Conservation (phyloP, 2,113 vertebrate species). For the Zosterops hypoxanthus region DNA sequence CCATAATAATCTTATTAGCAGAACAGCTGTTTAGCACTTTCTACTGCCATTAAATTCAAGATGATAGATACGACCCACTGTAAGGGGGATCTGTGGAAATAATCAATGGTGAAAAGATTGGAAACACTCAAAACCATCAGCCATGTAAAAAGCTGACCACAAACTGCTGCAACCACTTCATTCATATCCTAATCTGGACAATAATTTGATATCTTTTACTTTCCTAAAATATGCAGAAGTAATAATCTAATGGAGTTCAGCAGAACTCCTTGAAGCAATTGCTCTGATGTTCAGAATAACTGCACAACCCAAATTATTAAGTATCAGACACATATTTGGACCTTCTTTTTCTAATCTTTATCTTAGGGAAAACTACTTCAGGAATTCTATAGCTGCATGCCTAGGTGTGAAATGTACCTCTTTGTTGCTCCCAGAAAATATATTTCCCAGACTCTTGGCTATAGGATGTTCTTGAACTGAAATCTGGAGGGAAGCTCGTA, state of each 20-base stretch:
- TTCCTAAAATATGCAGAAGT: not conserved
- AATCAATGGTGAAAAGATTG: not conserved
- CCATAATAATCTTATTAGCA: not conserved
- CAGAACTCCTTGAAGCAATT: not conserved
- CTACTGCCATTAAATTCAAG: not conserved
- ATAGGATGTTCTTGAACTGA: not conserved
- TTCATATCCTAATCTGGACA: not conserved
- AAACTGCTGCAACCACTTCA: not conserved
- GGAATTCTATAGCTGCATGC: not conserved
- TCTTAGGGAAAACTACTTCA: not conserved
- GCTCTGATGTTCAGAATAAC: not conserved
- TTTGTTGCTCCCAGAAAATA: not conserved
- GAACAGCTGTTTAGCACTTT: not conserved
- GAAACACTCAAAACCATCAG: not conserved
- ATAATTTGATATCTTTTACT: not conserved
- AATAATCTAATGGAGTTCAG: not conserved
- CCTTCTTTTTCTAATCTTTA: not conserved
- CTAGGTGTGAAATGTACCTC: not conserved
- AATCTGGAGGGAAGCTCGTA: not conserved
- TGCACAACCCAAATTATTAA: not conserved
- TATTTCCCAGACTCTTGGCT: not conserved
- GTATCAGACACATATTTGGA: not conserved
- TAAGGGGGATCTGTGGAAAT: accelerated
- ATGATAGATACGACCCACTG: not conserved
- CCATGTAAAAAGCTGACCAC: not conserved